Evolutionary conservation across 2,797 vertebrate species (phyloP).

Genomic region (Brachymystax lenok): DNA sequence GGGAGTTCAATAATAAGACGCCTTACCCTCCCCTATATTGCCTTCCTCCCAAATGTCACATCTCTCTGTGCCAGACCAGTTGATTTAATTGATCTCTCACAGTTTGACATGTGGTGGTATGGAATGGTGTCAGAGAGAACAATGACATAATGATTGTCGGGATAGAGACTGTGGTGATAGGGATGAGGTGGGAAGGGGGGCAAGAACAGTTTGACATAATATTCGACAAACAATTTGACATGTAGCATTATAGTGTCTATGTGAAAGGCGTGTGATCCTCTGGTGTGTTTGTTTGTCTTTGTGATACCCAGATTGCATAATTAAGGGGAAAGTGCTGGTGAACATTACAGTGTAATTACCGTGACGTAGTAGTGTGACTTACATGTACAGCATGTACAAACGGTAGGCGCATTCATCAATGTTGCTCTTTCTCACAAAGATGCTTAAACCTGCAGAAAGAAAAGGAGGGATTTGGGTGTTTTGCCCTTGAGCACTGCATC

Average conservation of each 20-base stretch:
- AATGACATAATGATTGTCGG: too few species aligned
- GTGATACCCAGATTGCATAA: slow-evolving; percentile 50
- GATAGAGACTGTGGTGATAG: too few species aligned
- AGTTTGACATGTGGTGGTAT: too few species aligned
- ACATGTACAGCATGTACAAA: slow-evolving; percentile 28
- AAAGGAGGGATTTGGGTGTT: slow-evolving; percentile 52
- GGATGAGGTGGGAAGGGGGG: too few species aligned
- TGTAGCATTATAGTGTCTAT: too few species aligned
- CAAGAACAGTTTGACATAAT: background rate
- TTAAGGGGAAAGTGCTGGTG: slow-evolving; percentile 38
- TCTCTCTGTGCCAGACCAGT: too few species aligned
- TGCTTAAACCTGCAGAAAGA: slow-evolving; percentile 56
- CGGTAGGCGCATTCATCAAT: slow-evolving; percentile 48
- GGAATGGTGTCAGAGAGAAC: too few species aligned
- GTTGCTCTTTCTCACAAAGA: slow-evolving; percentile 34
- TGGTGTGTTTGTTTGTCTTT: slow-evolving; percentile 40
- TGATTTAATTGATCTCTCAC: too few species aligned
- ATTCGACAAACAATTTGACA: too few species aligned
- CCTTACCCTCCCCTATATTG: too few species aligned
- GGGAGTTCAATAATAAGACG: too few species aligned
- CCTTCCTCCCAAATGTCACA: too few species aligned
- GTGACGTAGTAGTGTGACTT: slow-evolving; percentile 33
- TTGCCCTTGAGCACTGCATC: slow-evolving; percentile 49
- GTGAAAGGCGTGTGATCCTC: background rate
- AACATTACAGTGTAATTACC: slow-evolving; percentile 48